phyloP scores from a whole-genome alignment of 1,140 invertebrate species.

The Aphis craccivora region DNA sequence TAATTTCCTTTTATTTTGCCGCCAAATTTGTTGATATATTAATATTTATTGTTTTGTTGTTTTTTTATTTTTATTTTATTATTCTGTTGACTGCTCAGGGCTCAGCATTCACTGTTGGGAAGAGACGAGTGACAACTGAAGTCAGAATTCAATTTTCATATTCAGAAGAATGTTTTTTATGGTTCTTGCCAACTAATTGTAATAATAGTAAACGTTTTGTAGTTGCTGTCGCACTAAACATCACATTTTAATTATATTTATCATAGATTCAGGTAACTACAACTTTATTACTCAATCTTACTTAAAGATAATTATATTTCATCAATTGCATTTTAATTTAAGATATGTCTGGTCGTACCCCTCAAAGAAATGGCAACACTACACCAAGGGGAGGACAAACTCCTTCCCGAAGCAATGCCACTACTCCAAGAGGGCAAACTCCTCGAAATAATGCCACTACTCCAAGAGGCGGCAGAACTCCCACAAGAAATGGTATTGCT shows the following conservation, averaged over 20 bases:
- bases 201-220: background rate
- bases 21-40: constrained; percentile 41
- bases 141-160: background rate
- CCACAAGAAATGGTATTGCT: background rate
- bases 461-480: background rate
- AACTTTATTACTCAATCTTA: background rate
- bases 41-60: background rate
- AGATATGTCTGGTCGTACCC: constrained; percentile 50
- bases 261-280: background rate
- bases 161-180: background rate
- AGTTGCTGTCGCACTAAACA: background rate
- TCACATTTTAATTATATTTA: background rate
- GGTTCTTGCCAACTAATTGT: background rate
- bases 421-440: constrained; percentile 13
- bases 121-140: no score
- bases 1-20: background rate
- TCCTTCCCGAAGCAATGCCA: background rate
- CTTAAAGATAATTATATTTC: background rate
- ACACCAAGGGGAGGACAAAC: background rate
- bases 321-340: background rate
- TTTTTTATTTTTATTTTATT: background rate
- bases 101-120: background rate
- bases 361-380: constrained; percentile 19
- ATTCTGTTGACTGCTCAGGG: background rate
- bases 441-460: background rate